Evolutionary conservation across 2,797 vertebrate species (phyloP).

Genomic region (Gallinago solitaria): DNA sequence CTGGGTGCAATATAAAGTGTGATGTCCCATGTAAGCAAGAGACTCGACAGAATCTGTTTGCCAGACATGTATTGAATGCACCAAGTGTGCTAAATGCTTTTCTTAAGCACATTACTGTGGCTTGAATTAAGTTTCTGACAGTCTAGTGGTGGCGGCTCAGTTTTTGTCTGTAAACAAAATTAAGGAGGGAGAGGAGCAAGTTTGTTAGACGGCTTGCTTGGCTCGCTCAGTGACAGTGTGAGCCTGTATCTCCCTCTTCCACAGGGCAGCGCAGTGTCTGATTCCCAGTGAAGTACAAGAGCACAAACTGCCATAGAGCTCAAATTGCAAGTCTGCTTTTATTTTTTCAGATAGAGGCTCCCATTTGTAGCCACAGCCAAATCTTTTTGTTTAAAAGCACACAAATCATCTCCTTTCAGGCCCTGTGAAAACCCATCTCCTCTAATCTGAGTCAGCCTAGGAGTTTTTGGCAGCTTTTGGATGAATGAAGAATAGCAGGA

Average conservation of each 20-base stretch:
- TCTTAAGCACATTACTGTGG: neutral
- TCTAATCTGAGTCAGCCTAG: neutral
- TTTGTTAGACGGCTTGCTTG: neutral
- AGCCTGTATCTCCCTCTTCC: neutral
- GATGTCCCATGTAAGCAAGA: fast-evolving
- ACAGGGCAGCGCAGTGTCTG: fast-evolving
- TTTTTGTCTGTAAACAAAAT: neutral
- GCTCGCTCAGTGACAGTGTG: fast-evolving
- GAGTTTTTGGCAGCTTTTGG: neutral
- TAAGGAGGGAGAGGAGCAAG: neutral
- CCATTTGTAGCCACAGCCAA: neutral
- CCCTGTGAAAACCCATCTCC: neutral
- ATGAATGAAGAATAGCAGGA: neutral
- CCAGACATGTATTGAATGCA: neutral
- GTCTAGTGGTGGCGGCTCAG: neutral
- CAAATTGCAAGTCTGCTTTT: neutral
- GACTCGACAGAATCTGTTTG: neutral
- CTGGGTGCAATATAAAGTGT: neutral
- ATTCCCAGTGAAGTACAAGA: fast-evolving
- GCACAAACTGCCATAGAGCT: neutral
- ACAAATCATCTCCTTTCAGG: neutral
- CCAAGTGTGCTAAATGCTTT: neutral
- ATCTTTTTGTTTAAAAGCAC: fast-evolving
- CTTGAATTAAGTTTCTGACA: neutral
- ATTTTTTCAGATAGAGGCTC: neutral